phyloP scores from a whole-genome alignment of 2,888 invertebrate genomes.

The Tachina fera region DNA sequence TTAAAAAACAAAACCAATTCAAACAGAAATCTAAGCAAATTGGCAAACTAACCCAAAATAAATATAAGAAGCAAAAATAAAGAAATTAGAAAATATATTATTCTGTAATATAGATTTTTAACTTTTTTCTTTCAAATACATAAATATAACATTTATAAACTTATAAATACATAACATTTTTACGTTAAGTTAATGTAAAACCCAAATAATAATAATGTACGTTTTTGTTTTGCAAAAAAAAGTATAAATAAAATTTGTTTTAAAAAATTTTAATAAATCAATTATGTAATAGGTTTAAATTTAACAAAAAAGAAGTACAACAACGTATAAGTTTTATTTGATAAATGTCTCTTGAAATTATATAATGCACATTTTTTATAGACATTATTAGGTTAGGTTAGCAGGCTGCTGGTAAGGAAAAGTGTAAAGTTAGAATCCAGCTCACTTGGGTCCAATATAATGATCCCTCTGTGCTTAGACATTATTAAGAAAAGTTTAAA shows the following conservation, averaged over 20 bases:
- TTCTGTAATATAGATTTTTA: background rate
- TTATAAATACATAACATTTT: conserved; percentile 45
- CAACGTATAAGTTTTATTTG: no score
- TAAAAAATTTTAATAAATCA: background rate
- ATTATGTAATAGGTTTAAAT: background rate
- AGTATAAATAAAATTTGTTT: conserved; percentile 18
- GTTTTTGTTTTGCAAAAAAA: conserved; percentile 12
- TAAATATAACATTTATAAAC: background rate
- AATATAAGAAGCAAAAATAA: conserved; percentile 71
- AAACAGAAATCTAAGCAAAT: conserved; percentile 78
- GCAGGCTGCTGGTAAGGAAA: no score
- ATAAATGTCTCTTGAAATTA: no score
- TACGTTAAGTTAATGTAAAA: conserved; percentile 21
- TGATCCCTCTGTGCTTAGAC: no score
- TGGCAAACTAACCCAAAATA: conserved; percentile 78
- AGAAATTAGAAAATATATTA: background rate
- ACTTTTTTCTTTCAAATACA: conserved; percentile 43
- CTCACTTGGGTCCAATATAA: no score
- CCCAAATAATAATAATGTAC: background rate
- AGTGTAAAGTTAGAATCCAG: no score
- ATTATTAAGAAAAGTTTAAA: no score
- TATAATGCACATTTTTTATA: no score
- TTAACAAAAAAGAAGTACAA: no score
- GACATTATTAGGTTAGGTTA: no score
- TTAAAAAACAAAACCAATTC: conserved; percentile 76